These are phyloP conservation scores for Drosophila bifasciata DNA, from an alignment of 1,140 invertebrate species.

Conservation along the genomic window DNA sequence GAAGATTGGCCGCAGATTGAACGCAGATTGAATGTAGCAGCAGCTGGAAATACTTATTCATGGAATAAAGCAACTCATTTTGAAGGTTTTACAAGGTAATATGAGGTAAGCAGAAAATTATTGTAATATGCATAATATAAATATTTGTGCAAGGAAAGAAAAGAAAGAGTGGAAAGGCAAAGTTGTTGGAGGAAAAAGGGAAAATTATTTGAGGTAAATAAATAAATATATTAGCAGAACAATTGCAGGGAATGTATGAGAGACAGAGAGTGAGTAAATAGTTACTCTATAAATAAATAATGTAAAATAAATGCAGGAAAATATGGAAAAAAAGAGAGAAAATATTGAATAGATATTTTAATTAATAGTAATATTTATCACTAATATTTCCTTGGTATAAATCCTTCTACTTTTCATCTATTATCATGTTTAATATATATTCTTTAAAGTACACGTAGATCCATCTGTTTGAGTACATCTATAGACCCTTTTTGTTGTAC, in stretches of 20 bases:
- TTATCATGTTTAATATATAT: too few relatives aligned
- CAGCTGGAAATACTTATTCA: slow-evolving; percentile 32
- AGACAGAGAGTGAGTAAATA: not conserved
- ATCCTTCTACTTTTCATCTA: too few relatives aligned
- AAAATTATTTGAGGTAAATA: slow-evolving; percentile 29
- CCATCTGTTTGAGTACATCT: too few relatives aligned
- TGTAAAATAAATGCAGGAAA: too few relatives aligned
- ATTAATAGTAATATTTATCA: too few relatives aligned
- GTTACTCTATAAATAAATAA: too few relatives aligned
- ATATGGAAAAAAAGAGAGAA: too few relatives aligned
- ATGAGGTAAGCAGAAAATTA: slow-evolving; percentile 51
- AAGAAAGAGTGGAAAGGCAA: slow-evolving; percentile 19
- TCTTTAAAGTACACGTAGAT: too few relatives aligned
- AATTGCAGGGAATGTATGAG: slow-evolving; percentile 3
- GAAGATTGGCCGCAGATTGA: slow-evolving; percentile 34
- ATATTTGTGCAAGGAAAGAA: slow-evolving; percentile 50
- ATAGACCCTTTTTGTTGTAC: too few relatives aligned
- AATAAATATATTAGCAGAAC: slow-evolving; percentile 13
- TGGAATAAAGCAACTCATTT: slow-evolving; percentile 42
- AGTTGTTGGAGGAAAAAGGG: slow-evolving; percentile 21
- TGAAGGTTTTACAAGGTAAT: slow-evolving; percentile 16
- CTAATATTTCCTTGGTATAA: too few relatives aligned
- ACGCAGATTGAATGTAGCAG: slow-evolving; percentile 39
- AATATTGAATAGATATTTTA: too few relatives aligned
- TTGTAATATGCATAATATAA: slow-evolving; percentile 49